Conservation (phyloP, 2,113 vertebrate species). For the Thymallus thymallus region DNA sequence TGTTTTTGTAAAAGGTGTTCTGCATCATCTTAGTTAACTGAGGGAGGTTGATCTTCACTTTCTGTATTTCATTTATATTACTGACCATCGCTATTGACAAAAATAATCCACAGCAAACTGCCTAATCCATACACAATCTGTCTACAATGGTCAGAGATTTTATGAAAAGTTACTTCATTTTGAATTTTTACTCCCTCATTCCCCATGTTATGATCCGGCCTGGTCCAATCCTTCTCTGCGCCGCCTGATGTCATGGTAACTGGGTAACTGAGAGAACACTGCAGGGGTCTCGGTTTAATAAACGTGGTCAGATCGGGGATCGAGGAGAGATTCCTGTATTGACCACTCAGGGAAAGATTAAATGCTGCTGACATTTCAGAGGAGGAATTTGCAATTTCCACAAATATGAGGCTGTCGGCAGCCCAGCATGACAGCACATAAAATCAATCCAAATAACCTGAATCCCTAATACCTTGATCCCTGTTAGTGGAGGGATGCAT, state of each 20-base stretch:
- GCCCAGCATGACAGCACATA: constrained; percentile 88
- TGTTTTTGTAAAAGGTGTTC: too few species aligned
- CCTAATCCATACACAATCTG: constrained; percentile 40
- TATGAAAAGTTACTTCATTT: constrained; percentile 62
- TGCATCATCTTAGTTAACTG: not conserved
- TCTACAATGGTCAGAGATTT: constrained; percentile 38
- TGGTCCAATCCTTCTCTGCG: constrained; percentile 33
- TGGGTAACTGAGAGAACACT: constrained; percentile 30
- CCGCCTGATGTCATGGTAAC: constrained; percentile 70
- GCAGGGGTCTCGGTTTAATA: constrained; percentile 80
- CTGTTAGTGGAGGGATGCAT: constrained; percentile 88
- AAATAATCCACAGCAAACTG: constrained; percentile 45
- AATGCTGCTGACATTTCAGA: constrained; percentile 96
- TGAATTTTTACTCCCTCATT: constrained; percentile 52
- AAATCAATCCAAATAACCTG: constrained; percentile 99
- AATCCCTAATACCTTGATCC: constrained; percentile 99
- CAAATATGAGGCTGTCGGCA: constrained; percentile 91
- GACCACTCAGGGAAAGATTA: constrained; percentile 90
- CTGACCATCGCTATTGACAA: not conserved
- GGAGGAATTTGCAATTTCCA: constrained; percentile 96
- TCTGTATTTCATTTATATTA: not conserved
- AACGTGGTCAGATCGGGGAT: constrained; percentile 61
- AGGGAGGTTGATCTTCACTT: not conserved
- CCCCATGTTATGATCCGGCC: constrained; percentile 53
- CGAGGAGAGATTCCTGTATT: constrained; percentile 78